These are phyloP conservation scores for Tetragonisca angustula DNA, from an alignment of 2,888 invertebrate species.

Conservation along the genomic window DNA sequence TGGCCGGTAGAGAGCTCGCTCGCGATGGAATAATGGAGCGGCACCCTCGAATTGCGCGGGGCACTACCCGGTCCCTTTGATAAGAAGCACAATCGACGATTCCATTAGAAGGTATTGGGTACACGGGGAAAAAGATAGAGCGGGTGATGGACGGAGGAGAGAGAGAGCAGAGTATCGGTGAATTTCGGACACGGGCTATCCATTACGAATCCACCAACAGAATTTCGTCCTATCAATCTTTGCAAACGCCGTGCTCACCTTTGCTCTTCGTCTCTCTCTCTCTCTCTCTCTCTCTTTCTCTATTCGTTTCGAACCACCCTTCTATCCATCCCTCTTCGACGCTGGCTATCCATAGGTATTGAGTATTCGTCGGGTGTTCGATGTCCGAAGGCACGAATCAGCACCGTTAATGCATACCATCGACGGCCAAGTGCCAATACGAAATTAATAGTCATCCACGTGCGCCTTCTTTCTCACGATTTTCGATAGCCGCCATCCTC, in stretches of 20 bases:
- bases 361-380: slow-evolving; percentile 62
- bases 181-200: slow-evolving; percentile 81
- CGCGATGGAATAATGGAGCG: slow-evolving; percentile 66
- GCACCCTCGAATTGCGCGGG: slow-evolving; percentile 62
- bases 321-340: slow-evolving; percentile 13
- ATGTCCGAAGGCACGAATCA: slow-evolving; percentile 73
- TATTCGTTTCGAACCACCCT: neutral
- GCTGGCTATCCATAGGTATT: slow-evolving; percentile 58
- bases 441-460: slow-evolving; percentile 75
- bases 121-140: slow-evolving; percentile 56
- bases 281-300: slow-evolving; percentile 13
- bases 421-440: slow-evolving; percentile 66
- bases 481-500: neutral
- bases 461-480: slow-evolving; percentile 66
- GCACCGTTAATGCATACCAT: slow-evolving; percentile 72
- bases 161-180: slow-evolving; percentile 70
- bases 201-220: slow-evolving; percentile 77
- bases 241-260: slow-evolving; percentile 59
- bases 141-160: slow-evolving; percentile 8
- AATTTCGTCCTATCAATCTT: slow-evolving; percentile 81
- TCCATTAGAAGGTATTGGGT: slow-evolving; percentile 79
- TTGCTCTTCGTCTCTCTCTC: slow-evolving; percentile 14
- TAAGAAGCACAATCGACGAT: slow-evolving; percentile 79
- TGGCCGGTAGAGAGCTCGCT: slow-evolving; percentile 49
- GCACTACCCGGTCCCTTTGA: slow-evolving; percentile 72